phyloP scores from a whole-genome alignment of 2,888 invertebrate genomes.

The Sphaeridia pumilis region DNA sequence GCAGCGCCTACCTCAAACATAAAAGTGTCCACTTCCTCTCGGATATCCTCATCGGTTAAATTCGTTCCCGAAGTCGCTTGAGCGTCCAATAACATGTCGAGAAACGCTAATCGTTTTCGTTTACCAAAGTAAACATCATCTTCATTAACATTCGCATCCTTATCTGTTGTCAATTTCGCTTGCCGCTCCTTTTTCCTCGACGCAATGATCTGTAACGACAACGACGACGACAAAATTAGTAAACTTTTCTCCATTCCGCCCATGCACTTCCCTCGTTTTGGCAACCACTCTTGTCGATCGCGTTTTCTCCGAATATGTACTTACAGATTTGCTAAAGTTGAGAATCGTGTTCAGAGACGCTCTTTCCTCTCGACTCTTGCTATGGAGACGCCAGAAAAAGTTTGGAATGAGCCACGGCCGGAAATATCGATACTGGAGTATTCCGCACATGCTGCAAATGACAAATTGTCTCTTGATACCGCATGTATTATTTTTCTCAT shows the following conservation, averaged over 20 bases:
- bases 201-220: background rate
- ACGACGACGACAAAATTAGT: background rate
- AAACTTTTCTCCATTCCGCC: background rate
- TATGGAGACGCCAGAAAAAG: background rate
- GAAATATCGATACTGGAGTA: conserved; percentile 11
- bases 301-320: background rate
- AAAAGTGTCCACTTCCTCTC: conserved; percentile 57
- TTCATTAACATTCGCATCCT: background rate
- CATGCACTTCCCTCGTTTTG: too few relatives aligned
- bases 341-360: background rate
- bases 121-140: background rate
- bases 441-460: background rate
- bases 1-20: conserved; percentile 54
- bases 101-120: background rate
- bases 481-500: too few relatives aligned
- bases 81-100: conserved; percentile 39
- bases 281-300: too few relatives aligned
- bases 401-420: background rate
- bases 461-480: background rate
- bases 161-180: background rate
- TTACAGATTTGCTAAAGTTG: conserved; percentile 14
- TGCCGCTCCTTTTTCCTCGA: background rate
- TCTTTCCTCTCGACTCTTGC: background rate
- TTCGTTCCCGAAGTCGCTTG: conserved; percentile 38
- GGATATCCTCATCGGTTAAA: conserved; percentile 65